Base-by-base conservation (phyloP, 2,888 invertebrate genomes). In the Parthenolecanium corni region DNA sequence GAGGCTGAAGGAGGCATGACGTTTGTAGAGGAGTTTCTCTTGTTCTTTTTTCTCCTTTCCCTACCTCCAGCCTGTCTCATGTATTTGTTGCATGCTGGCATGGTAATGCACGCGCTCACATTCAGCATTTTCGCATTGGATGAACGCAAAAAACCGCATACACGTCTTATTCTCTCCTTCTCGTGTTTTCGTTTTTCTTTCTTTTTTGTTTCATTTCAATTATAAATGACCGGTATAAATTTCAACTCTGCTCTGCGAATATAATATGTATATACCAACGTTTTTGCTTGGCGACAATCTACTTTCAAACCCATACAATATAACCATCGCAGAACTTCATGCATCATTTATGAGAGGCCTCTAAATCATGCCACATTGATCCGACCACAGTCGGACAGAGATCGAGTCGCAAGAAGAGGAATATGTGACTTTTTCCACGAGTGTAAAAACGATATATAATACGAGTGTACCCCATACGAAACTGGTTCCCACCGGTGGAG, bases 301-400 rank as follows among this genome's bases (percentile, higher is more conserved):
- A 49, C 49, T 21, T 23, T 49, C 49, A 49, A n/a, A 49, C 23
- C 18, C 18, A 14, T 42, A 42, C 44, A 42, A 42, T 21, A 47
- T 47, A 58, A 58, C 36, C 25, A 23, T 44, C 18, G 20, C 21
- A 20, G 9, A 25, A 21, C 61, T 61, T 61, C 61, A 61, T 61
- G 61, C 61, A 61, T 61, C 61, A 61, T 61, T 61, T 61, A 61
- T 61, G 47, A 61, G n/a, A 12, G 31, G 18, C 14, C 12, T 40
- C 20, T 31, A 49, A 16, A 31, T 49, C 38, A 20, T 49, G 18
- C 49, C 21, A 44, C 16, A 3, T 18, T 9, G 20, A n/a, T 16
- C 46, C 46, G n/a, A 20, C 46, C 1, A 44, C 20, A n/a, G 20
- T n/a, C 16, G n/a, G 20, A 44, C 16, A n/a, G 6, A 44, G 46